A percentile compares a stretch with the other conserved stretches of the same genome.
phyloP scores from a whole-genome alignment of 2,113 vertebrate species.

The Chaetura pelagica region DNA sequence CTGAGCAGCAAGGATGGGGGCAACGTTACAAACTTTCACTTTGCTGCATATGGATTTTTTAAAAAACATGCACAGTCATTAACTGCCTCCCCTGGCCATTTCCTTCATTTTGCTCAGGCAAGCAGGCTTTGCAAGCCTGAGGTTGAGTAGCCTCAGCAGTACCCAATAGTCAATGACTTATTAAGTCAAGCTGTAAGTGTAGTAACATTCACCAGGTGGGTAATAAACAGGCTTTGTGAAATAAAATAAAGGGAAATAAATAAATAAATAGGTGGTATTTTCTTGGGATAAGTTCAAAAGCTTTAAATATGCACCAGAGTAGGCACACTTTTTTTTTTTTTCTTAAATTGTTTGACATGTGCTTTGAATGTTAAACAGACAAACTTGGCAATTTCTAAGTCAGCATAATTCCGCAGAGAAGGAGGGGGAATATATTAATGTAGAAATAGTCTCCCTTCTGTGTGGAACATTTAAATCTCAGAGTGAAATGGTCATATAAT shows the following conservation, averaged over 20 bases:
- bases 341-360: not conserved
- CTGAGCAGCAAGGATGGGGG: not conserved
- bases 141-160: not conserved
- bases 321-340: not conserved
- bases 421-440: not conserved
- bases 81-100: not conserved
- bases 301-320: constrained; percentile 21
- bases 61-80: constrained; percentile 4
- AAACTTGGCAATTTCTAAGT: constrained; percentile 36
- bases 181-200: constrained; percentile 30
- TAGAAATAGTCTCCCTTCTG: not conserved
- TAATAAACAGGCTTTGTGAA: constrained; percentile 41
- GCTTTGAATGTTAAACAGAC: constrained; percentile 56
- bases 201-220: constrained; percentile 45
- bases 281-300: constrained; percentile 44
- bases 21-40: not conserved
- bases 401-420: constrained; percentile 32
- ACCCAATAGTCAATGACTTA: constrained; percentile 56
- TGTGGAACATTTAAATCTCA: not conserved
- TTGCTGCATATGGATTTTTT: constrained; percentile 19
- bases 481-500: not conserved
- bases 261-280: not conserved
- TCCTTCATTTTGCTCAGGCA: constrained; percentile 33
- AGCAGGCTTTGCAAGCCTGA: constrained; percentile 13
- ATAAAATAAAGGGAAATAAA: not conserved